Evolutionary conservation across 1,140 invertebrate species (phyloP), one percentile per base, ranked within the genome.

Genomic region (Drosophila varians): DNA sequence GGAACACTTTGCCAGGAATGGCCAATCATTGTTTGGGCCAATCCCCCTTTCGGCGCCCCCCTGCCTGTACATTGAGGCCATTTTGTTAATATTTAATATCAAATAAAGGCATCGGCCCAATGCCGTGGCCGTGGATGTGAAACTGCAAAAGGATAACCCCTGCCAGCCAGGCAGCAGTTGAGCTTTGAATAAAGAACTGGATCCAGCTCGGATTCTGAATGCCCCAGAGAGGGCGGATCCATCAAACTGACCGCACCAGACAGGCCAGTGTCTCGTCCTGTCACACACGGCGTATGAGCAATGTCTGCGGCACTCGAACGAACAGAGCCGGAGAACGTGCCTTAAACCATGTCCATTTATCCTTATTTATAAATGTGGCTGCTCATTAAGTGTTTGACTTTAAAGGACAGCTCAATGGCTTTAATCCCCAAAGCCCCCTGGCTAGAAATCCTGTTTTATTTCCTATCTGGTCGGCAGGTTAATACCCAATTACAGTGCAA

Each of bases 81-180:
- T 89, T 89, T 89, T 82, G 77, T 89, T 89, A 89, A 89, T 89
- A 89, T 89, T 89, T 89, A 89, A 89, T 90, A 78, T 73, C 74
- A 82, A 87, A 82, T 87, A 87, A 84, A 84, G 77, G 77, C 68
- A 62, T 54, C 62, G 38, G 55, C 47, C n/a, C n/a, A n/a, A 43
- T 36, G 65, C 61, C 7, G 26, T 28, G 8, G 57, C 68, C 52
- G 31, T 56, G 69, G 78, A 68, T 69, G 49, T 65, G 65, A 69
- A 82, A 74, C 69, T 26, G 74, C 57, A 72, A 74, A 74, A 56
- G 47, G 42, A 48, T 66, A 55, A 71, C 69, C n/a, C n/a, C n/a
- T n/a, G n/a, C n/a, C n/a, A n/a, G n/a, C 66, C 48, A 43, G 46
- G 25, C 46, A 31, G 46, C 46, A 61, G 47, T 66, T 51, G 61